Evolutionary conservation across 2,888 invertebrate species (phyloP), one percentile per base, ranked within the genome.

Genomic region (Opisthograptis luteolata): DNA sequence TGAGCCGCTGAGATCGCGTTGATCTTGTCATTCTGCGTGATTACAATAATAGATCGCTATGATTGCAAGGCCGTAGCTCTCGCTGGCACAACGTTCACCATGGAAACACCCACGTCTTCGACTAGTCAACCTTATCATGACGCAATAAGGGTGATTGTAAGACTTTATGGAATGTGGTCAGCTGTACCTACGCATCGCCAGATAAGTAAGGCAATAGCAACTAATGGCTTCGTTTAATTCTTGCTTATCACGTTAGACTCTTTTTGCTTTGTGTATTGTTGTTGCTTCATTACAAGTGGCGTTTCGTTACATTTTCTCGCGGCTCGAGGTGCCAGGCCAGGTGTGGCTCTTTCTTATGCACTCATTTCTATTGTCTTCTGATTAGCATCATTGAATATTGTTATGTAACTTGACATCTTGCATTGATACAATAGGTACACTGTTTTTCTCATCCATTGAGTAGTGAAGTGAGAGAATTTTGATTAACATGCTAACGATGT

Each of bases 221-320:
- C 58, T 70, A 73, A 75, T 76, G 73, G 65, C 62, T 62, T 63
- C 69, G 43, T 70, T 69, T 75, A 64, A 71, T 70, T 68, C 65
- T 64, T 57, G 64, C 64, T 66, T 64, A 71, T 64, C 75, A 71
- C 58, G 70, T 65, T 55, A 66, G 45, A 37, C 42, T 40, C 44
- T 72, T 70, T 69, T 60, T 58, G 57, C 48, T 43, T 44, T 6
- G 47, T 48, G 49, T 52, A 37, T 59, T 55, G 61, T 55, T 14
- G 42, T 15, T 41, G 45, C 41, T 49, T 44, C 51, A 54, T 54
- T 54, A 54, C n/a, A n/a, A 19, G 28, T 37, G 45, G 22, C 37
- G 25, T 52, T 39, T 46, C 46, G 43, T 48, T 52, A 27, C 48
- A 34, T 30, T 25, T 53, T 50, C 47, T 43, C 56, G 44, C 52